Conservation (phyloP, 1,140 invertebrate species). For the Belonocnema kinseyi region DNA sequence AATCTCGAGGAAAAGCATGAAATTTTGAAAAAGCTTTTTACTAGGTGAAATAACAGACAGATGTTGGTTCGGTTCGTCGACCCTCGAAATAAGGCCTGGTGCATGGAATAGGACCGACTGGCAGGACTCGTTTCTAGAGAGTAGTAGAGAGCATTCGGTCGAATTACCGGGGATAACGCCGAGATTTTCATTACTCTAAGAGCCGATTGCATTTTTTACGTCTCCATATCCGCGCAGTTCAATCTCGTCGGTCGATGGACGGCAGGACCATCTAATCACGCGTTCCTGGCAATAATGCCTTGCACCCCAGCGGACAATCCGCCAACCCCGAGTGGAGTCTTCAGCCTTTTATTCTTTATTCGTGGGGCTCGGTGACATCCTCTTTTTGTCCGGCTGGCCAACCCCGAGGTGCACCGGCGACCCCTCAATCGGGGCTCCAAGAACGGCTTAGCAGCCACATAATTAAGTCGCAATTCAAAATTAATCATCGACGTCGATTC, state of each 20-base stretch:
- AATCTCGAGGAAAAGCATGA: not conserved
- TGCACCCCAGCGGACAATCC: slow-evolving; percentile 50
- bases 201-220: slow-evolving; percentile 76
- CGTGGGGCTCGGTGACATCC: slow-evolving; percentile 52
- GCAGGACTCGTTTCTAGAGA: slow-evolving; percentile 33
- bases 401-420: slow-evolving; percentile 40
- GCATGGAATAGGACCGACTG: slow-evolving; percentile 47
- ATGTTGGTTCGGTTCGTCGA: slow-evolving; percentile 54
- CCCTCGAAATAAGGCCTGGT: slow-evolving; percentile 43
- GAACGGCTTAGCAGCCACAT: slow-evolving; percentile 53
- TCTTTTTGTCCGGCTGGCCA: slow-evolving; percentile 37
- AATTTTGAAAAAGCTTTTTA: slow-evolving; percentile 32
- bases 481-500: slow-evolving; percentile 68
- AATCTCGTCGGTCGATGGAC: slow-evolving; percentile 53
- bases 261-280: slow-evolving; percentile 68
- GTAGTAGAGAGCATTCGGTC: slow-evolving; percentile 46
- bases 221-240: slow-evolving; percentile 58
- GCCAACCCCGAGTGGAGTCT: slow-evolving; percentile 45
- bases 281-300: slow-evolving; percentile 66
- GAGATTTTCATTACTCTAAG: slow-evolving; percentile 74
- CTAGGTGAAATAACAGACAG: slow-evolving; percentile 36
- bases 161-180: slow-evolving; percentile 64
- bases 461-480: slow-evolving; percentile 72
- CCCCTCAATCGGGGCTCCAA: slow-evolving; percentile 13
- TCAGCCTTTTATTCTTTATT: slow-evolving; percentile 52